These are phyloP conservation scores for Octodon degus DNA, from an alignment of 2,113 vertebrate species.

Conservation along the genomic window DNA sequence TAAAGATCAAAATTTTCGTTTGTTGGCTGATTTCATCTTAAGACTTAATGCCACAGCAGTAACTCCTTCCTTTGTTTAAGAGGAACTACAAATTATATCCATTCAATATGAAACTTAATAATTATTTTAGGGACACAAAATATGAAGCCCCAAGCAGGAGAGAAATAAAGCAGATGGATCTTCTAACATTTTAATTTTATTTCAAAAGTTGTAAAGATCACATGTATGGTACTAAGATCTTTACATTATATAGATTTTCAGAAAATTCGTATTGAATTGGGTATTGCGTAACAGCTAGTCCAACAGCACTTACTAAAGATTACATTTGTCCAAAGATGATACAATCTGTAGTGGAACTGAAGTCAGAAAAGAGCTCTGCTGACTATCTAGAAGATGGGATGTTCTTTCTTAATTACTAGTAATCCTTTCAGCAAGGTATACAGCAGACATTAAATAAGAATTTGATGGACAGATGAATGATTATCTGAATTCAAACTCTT, in stretches of 20 bases:
- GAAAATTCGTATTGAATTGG: not conserved
- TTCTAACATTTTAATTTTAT: not conserved
- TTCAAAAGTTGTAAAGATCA: not conserved
- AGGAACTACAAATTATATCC: not conserved
- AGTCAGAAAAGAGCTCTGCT: not conserved
- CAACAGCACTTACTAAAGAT: not conserved
- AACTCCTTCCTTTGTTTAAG: not conserved
- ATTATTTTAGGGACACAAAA: conserved; percentile 37
- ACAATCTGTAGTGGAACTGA: not conserved
- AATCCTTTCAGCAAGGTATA: not conserved
- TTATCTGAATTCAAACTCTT: not conserved
- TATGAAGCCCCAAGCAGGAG: not conserved
- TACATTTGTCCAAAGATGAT: not conserved
- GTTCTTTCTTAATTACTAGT: not conserved
- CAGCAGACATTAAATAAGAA: not conserved
- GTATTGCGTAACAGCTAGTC: not conserved
- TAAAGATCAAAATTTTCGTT: conserved; percentile 53
- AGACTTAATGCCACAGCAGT: conserved; percentile 23
- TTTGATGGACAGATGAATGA: not conserved
- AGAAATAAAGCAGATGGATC: not conserved
- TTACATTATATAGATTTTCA: not conserved
- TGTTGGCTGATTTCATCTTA: conserved; percentile 62
- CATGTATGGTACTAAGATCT: not conserved
- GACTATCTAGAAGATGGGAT: not conserved
- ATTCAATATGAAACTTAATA: conserved; percentile 59